Conservation (phyloP, 92 coral and sea anemone genomes). For the Paramuricea clavata region DNA sequence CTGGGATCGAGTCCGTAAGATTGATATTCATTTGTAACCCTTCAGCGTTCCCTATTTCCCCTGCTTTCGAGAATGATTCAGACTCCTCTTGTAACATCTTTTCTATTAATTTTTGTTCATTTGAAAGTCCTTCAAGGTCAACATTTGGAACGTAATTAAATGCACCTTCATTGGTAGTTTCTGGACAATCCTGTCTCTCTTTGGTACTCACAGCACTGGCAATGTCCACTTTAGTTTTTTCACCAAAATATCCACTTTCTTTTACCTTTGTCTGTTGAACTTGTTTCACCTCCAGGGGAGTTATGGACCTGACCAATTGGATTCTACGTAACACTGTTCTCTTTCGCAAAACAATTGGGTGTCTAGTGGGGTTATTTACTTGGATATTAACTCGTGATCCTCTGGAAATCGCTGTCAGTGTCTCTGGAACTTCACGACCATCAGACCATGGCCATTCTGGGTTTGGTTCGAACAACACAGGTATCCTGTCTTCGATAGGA, state of each 20-base stretch:
- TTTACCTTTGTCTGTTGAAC: background rate
- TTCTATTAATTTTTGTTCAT: constrained; percentile 40
- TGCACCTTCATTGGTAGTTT: background rate
- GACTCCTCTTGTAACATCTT: constrained; percentile 70
- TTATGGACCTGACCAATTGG: constrained; percentile 62
- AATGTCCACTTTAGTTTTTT: too few relatives aligned
- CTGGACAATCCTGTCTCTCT: background rate
- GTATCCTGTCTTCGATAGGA: constrained; percentile 45
- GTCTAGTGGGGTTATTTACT: constrained; percentile 9
- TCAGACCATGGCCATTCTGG: constrained; percentile 55
- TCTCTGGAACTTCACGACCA: constrained; percentile 67
- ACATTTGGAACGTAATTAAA: constrained; percentile 14
- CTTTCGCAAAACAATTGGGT: constrained; percentile 30
- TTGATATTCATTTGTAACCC: constrained; percentile 36
- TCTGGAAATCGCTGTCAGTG: constrained; percentile 48
- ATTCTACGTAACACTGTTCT: constrained; percentile 58
- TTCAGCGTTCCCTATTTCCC: constrained; percentile 18
- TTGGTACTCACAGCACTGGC: constrained; percentile 2
- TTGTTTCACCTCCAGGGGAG: constrained; percentile 60
- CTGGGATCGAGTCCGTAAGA: constrained; percentile 26
- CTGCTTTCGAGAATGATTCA: constrained; percentile 56
- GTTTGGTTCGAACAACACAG: constrained; percentile 77
- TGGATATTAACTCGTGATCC: constrained; percentile 27
- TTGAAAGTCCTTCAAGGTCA: constrained; percentile 45
- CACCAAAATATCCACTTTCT: background rate